Conservation (phyloP, 2,888 invertebrate genomes). For the Esperia sulphurella region DNA sequence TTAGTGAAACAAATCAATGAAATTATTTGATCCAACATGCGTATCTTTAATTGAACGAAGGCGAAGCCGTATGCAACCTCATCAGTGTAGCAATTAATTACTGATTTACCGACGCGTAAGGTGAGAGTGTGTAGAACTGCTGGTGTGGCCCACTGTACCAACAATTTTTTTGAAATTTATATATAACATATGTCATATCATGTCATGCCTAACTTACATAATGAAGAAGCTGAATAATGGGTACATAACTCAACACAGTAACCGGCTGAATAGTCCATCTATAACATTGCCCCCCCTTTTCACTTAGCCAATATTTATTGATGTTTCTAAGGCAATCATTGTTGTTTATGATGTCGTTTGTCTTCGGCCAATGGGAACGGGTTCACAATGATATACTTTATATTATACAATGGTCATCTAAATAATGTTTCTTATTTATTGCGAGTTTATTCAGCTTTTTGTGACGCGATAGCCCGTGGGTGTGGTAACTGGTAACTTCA, state of each 20-base stretch:
- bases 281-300: slow-evolving; percentile 33
- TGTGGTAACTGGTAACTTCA: slow-evolving; percentile 28
- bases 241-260: neutral
- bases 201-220: no score
- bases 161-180: no score
- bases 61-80: no score
- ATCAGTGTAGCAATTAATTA: no score
- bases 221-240: neutral
- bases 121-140: no score
- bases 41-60: no score
- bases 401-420: slow-evolving; percentile 5
- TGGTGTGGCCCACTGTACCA: no score
- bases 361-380: slow-evolving; percentile 20
- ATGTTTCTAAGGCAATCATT: slow-evolving; percentile 13
- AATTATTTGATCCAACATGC: no score
- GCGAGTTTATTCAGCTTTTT: slow-evolving; percentile 37
- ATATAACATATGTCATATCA: no score
- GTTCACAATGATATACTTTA: slow-evolving; percentile 11
- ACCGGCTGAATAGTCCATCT: neutral
- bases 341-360: slow-evolving; percentile 23
- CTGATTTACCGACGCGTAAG: no score
- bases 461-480: slow-evolving; percentile 39
- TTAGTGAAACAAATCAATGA: no score
- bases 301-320: slow-evolving; percentile 40
- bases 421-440: slow-evolving; percentile 55